Conservation (phyloP, 2,888 invertebrate genomes). For the Drosophila robusta region DNA sequence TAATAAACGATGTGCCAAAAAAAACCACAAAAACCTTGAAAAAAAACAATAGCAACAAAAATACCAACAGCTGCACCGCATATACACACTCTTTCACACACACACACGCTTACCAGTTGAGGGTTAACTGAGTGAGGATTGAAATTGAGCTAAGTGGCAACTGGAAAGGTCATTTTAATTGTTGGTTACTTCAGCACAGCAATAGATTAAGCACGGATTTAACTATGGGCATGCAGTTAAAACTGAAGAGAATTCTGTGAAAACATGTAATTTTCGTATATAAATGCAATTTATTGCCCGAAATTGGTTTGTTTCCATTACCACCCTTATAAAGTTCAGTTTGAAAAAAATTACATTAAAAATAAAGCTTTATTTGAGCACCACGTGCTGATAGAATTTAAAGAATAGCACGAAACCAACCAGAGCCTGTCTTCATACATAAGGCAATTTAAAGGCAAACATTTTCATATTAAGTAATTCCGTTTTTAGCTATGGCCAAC, state of each 20-base stretch:
- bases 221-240: background rate
- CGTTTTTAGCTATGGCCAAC: background rate
- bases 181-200: background rate
- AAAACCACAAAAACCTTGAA: constrained; percentile 71
- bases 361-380: too few relatives aligned
- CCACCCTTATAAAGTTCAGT: too few relatives aligned
- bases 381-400: too few relatives aligned
- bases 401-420: too few relatives aligned
- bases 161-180: constrained; percentile 33
- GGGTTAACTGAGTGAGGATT: constrained; percentile 25
- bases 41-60: constrained; percentile 33
- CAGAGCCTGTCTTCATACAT: too few relatives aligned
- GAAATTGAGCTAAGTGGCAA: constrained; percentile 9
- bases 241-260: background rate
- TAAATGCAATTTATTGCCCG: background rate
- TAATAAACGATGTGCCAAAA: constrained; percentile 84
- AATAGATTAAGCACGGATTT: background rate
- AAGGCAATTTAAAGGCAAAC: background rate
- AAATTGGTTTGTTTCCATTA: too few relatives aligned
- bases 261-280: background rate
- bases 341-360: too few relatives aligned
- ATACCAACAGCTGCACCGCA: constrained; percentile 60
- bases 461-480: background rate
- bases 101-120: background rate
- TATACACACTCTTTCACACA: constrained; percentile 23